These are phyloP conservation scores for Andricus quercusramuli DNA, from an alignment of 2,888 invertebrate genomes.

Conservation along the genomic window DNA sequence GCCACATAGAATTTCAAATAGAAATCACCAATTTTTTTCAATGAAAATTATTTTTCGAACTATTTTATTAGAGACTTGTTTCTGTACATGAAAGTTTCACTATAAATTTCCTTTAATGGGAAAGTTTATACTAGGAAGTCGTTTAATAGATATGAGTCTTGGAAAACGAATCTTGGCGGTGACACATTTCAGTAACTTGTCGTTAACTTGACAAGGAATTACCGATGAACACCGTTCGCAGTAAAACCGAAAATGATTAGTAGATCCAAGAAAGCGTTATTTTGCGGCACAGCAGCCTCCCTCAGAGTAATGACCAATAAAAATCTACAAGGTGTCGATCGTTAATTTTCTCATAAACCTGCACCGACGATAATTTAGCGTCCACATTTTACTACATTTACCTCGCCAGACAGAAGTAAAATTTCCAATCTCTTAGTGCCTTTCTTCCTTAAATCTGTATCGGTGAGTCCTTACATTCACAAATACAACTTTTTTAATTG, in stretches of 20 bases:
- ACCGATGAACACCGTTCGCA: constrained; percentile 1
- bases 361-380: neutral
- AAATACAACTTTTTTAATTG: no score
- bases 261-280: constrained; percentile 1
- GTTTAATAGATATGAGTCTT: neutral
- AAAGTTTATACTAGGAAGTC: neutral
- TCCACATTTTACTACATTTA: constrained; percentile 11
- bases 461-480: neutral
- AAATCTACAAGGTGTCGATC: constrained; percentile 52
- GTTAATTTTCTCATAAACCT: constrained; percentile 48
- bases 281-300: neutral
- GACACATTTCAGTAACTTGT: neutral
- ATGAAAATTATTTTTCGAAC: no score
- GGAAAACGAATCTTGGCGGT: neutral
- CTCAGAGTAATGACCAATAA: constrained; percentile 48
- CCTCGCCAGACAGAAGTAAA: constrained; percentile 6
- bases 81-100: neutral
- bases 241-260: constrained; percentile 21
- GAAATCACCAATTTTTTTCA: no score
- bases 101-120: neutral
- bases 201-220: neutral
- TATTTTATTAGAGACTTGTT: neutral
- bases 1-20: no score
- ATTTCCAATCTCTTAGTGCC: constrained; percentile 23
- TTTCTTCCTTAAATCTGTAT: neutral